Percentiles rank a stretch among this genome's conserved stretches.
These are phyloP conservation scores for Rhopalosiphum padi DNA, from an alignment of 1,140 invertebrate species.

Conservation along the genomic window DNA sequence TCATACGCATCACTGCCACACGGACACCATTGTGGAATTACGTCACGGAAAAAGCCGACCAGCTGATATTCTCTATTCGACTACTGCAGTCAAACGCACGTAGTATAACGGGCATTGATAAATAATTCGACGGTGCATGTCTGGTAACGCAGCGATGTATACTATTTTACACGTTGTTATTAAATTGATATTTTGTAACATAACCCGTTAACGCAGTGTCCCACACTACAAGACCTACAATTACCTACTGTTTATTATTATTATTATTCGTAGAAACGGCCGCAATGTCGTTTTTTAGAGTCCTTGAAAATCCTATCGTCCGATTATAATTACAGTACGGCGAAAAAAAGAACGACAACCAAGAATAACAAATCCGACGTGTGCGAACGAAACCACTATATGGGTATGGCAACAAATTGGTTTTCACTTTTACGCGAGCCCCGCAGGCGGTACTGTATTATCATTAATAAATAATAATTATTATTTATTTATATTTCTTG, in stretches of 20 bases:
- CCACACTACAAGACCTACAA: not conserved
- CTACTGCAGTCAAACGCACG: not conserved
- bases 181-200: constrained; percentile 45
- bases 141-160: not conserved
- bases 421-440: constrained; percentile 32
- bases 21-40: not conserved
- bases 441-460: constrained; percentile 21
- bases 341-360: constrained; percentile 5
- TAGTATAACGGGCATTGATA: not conserved
- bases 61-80: not conserved
- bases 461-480: not conserved
- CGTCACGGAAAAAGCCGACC: not conserved
- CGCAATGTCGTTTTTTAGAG: not conserved
- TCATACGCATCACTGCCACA: not conserved
- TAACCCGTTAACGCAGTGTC: not conserved
- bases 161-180: not conserved
- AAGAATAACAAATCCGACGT: not conserved
- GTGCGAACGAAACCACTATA: not conserved
- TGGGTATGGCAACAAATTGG: not conserved
- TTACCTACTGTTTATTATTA: not conserved
- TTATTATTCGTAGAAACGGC: not conserved
- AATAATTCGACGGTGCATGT: not conserved
- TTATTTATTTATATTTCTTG: not conserved
- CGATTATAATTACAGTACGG: not conserved
- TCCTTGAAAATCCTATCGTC: constrained; percentile 29